Base-by-base conservation (phyloP, 2,113 vertebrate species). In the Garra rufa region DNA sequence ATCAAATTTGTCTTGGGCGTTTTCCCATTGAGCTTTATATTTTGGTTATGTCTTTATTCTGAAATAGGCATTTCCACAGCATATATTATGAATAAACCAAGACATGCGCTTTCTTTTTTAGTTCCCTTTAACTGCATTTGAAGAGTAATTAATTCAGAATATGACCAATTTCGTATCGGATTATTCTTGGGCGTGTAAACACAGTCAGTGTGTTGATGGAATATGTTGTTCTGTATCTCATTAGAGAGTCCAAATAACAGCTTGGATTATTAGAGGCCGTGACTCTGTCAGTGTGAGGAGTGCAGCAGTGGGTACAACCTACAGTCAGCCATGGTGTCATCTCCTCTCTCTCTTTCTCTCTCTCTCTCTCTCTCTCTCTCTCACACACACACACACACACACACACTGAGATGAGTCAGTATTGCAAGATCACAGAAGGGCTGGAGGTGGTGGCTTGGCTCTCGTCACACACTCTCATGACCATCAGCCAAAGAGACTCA, bases 391-490 rank as follows among this genome's bases (percentile, higher is more conserved):
- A n/a, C 38, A 80, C 6, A 57, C 41, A 85, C 76, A 81, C 74
- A 46, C 70, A 55, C 43, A 75, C 77, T 41, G 44, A 59, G 24
- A 82, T 84, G 86, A 84, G 50, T 87, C 76, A 87, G 77, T 76
- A 52, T 30, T 44, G 8, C 61, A 50, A 28, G 76, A 34, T 63
- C 76, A 28, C 82, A 81, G 78, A 87, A 74, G 86, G 85, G 55
- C 77, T 74, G 86, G 86, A 81, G 82, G 86, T 84, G 82, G 86
- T 81, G 77, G 55, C 46, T 81, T 81, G 69, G 76, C 82, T 84
- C 19, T 14, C 17, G 46, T 80, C 55, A 75, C 19, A 52, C 28
- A 63, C 74, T 65, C 73, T 38, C 50, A 43, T n/a, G n/a, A 26
- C 55, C 76, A 43, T 78, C 76, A 61, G 57, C 76, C n/a, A 10